Conservation (phyloP, 2,113 vertebrate species). For the Chaetops frenatus region DNA sequence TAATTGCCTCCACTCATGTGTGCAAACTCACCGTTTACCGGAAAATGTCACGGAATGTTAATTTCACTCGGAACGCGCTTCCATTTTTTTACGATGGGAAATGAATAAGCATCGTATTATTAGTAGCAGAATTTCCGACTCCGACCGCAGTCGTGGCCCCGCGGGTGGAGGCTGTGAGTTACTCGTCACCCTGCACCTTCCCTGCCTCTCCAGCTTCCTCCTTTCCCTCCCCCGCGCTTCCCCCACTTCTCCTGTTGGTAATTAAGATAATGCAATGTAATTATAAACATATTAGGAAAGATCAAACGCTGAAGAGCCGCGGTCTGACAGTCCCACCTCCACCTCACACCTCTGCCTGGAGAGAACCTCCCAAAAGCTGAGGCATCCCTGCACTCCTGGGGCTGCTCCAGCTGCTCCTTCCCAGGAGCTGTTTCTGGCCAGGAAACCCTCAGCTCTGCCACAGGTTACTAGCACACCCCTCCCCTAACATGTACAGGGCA, state of each 20-base stretch:
- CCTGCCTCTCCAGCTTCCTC: not conserved
- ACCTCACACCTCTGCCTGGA: not conserved
- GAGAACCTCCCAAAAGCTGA: not conserved
- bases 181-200: not conserved
- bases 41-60: slow-evolving; percentile 73
- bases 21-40: slow-evolving; percentile 67
- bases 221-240: not conserved
- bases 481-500: accelerated
- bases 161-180: not conserved
- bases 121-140: slow-evolving; percentile 62
- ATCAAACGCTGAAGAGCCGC: not conserved
- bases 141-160: not conserved
- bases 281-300: slow-evolving; percentile 51
- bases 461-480: not conserved
- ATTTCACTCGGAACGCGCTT: slow-evolving; percentile 63
- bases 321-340: not conserved
- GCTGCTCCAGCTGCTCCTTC: not conserved
- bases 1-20: slow-evolving; percentile 74
- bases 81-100: slow-evolving; percentile 37
- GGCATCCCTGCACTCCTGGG: accelerated
- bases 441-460: not conserved
- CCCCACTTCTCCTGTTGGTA: not conserved
- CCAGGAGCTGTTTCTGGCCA: not conserved
- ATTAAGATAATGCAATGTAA: slow-evolving; percentile 66
- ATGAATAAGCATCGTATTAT: slow-evolving; percentile 67